Evolutionary conservation across 64 coral and sea anemone genomes (phyloP).

Genomic region (Montipora capricornis): DNA sequence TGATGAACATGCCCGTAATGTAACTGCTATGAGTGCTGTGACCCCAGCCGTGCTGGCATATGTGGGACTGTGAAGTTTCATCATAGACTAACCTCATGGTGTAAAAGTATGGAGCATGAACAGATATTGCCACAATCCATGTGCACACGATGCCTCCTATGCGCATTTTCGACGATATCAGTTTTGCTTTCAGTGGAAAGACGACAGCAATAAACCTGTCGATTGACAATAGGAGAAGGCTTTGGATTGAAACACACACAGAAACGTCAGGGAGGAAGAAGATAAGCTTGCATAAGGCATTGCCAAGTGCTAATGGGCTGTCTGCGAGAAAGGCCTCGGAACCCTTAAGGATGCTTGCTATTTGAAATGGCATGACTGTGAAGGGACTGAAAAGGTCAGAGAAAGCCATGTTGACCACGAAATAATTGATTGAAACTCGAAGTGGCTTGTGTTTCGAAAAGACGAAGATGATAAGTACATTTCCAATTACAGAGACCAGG

Average conservation of each 20-base stretch:
- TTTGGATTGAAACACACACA: constrained; percentile 21
- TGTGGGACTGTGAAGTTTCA: neutral
- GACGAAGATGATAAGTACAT: constrained; percentile 17
- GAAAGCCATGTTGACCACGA: constrained; percentile 51
- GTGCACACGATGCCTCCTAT: neutral
- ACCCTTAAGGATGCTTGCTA: neutral
- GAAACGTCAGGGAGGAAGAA: constrained; percentile 47
- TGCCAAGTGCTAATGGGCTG: neutral
- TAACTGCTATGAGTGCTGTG: neutral
- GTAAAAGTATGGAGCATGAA: constrained; percentile 18
- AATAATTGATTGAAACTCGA: constrained; percentile 33
- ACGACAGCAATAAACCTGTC: constrained; percentile 31
- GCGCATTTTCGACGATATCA: neutral
- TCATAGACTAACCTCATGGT: neutral
- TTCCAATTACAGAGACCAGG: constrained; percentile 24
- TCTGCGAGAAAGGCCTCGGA: neutral
- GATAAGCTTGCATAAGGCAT: constrained; percentile 33
- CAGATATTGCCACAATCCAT: constrained; percentile 20
- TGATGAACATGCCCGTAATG: neutral
- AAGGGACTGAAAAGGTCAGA: constrained; percentile 44
- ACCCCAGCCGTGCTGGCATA: neutral
- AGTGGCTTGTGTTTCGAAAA: constrained; percentile 29
- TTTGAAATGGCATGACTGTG: neutral
- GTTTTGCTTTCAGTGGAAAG: constrained; percentile 18
- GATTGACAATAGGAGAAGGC: constrained; percentile 22